Evolutionary conservation across 2,888 invertebrate species (phyloP).

Genomic region (Pocota personata): DNA sequence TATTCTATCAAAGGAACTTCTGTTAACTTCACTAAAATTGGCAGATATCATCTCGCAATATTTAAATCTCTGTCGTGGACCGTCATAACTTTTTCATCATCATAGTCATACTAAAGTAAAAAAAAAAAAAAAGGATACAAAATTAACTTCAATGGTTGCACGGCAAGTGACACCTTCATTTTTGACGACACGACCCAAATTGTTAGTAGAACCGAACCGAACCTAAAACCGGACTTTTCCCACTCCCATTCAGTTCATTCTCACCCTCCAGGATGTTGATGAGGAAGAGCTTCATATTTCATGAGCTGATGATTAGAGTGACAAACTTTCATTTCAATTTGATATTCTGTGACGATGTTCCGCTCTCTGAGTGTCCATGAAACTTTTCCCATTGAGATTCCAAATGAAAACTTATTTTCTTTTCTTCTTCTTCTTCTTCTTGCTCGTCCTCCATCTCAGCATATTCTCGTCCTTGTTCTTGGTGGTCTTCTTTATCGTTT

Average conservation of each 20-base stretch:
- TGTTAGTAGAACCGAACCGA: background rate
- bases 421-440: background rate
- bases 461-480: constrained; percentile 11
- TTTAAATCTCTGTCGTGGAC: background rate
- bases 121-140: constrained; percentile 12
- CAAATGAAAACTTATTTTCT: constrained; percentile 63
- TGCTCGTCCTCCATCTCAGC: background rate
- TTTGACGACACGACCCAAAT: constrained; percentile 34
- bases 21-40: constrained; percentile 40
- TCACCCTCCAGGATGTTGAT: background rate
- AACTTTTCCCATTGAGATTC: constrained; percentile 68
- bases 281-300: constrained; percentile 53
- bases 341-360: constrained; percentile 63
- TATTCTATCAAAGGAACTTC: constrained; percentile 47
- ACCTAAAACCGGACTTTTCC: background rate
- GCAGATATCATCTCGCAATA: constrained; percentile 7
- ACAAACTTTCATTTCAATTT: constrained; percentile 70
- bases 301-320: constrained; percentile 69
- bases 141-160: constrained; percentile 54
- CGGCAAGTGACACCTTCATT: constrained; percentile 28
- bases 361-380: constrained; percentile 25
- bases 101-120: background rate
- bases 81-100: constrained; percentile 17
- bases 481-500: constrained; percentile 13
- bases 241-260: background rate